Percentiles rank a stretch among this genome's conserved stretches.
phyloP scores from a whole-genome alignment of 2,113 vertebrate genomes.

The Hippocampus barbouri region DNA sequence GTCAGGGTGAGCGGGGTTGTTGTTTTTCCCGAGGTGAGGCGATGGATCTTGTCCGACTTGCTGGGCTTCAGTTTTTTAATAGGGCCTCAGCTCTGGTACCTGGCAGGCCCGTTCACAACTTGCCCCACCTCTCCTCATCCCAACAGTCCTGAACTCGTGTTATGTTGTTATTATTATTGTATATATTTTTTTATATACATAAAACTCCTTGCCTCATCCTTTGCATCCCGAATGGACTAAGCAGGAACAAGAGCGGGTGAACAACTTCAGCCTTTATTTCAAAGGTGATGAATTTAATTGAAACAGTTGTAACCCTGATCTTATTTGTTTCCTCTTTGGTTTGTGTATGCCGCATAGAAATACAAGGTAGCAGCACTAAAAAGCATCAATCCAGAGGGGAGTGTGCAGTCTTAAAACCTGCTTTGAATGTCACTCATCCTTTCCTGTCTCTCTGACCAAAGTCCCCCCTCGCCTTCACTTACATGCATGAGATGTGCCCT shows the following conservation, averaged over 20 bases:
- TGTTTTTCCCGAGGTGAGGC: constrained; percentile 58
- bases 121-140: constrained; percentile 42
- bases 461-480: too few relatives aligned
- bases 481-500: too few relatives aligned
- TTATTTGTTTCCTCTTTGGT: background rate
- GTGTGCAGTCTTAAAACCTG: too few relatives aligned
- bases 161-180: constrained; percentile 15
- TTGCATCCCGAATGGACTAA: constrained; percentile 45
- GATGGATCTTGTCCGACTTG: constrained; percentile 49
- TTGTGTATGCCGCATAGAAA: background rate
- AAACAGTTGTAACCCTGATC: background rate
- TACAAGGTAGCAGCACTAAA: too few relatives aligned
- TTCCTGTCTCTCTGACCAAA: too few relatives aligned
- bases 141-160: constrained; percentile 41
- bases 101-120: constrained; percentile 44
- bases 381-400: too few relatives aligned
- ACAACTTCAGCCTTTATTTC: constrained; percentile 19
- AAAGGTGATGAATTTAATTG: background rate
- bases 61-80: constrained; percentile 61
- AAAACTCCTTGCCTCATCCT: constrained; percentile 26
- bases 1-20: constrained; percentile 55
- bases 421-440: too few relatives aligned
- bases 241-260: constrained; percentile 19
- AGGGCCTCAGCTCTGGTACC: constrained; percentile 52
- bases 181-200: constrained; percentile 25